A percentile compares a stretch with the other conserved stretches of the same genome.
Conservation (phyloP, 2,797 vertebrate species). For the Hozukius guyotensis region DNA sequence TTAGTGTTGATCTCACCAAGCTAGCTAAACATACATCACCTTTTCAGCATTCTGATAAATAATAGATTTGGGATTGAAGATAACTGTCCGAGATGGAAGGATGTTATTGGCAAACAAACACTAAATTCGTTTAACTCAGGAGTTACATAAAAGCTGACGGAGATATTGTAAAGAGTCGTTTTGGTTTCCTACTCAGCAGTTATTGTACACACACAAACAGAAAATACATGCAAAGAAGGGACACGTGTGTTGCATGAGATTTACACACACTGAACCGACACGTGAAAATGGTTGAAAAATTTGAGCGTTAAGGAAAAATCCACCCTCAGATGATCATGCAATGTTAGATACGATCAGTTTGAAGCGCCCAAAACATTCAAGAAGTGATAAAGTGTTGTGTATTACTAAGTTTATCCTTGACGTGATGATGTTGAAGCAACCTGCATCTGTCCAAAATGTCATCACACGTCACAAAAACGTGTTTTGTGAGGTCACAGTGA, state of each 20-base stretch:
- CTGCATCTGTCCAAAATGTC: neutral
- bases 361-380: neutral
- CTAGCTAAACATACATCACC: constrained; percentile 66
- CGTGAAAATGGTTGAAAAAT: neutral
- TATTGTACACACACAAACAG: neutral
- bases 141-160: constrained; percentile 35
- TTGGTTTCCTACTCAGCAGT: constrained; percentile 17
- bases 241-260: constrained; percentile 42
- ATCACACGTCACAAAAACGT: neutral
- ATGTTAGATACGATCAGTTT: neutral
- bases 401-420: neutral
- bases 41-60: constrained; percentile 69
- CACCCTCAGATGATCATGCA: constrained; percentile 4
- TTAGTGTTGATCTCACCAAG: constrained; percentile 71
- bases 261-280: neutral
- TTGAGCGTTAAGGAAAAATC: constrained; percentile 46
- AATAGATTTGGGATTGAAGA: constrained; percentile 72
- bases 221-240: constrained; percentile 19
- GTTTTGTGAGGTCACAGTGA: neutral
- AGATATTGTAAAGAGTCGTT: constrained; percentile 25
- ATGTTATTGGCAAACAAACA: constrained; percentile 61
- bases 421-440: neutral
- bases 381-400: neutral
- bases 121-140: constrained; percentile 42
- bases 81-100: constrained; percentile 46